Evolutionary conservation across 2,113 vertebrate species (phyloP), one percentile per base, ranked within the genome.

Genomic region (Labeo rohita): DNA sequence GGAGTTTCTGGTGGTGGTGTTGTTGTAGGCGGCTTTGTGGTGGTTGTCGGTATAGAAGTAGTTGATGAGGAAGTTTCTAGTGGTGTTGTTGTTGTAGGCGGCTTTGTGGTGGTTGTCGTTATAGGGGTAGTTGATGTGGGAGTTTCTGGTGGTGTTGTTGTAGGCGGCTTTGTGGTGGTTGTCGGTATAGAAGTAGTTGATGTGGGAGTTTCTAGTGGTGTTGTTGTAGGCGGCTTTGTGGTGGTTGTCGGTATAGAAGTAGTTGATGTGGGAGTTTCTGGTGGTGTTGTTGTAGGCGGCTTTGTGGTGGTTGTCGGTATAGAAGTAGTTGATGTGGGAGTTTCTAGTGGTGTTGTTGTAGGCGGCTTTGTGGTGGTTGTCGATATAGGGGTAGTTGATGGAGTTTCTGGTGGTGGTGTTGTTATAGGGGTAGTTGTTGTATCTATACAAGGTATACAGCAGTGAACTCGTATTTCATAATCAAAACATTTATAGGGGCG

Each of bases 401-500:
- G n/a, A n/a, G n/a, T n/a, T n/a, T n/a, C n/a, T n/a, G n/a, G n/a
- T n/a, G n/a, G n/a, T n/a, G n/a, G n/a, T n/a, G n/a, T n/a, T n/a
- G 18, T 2, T 50, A n/a, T 80, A 47, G 83, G 18, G 10, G 43
- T 47, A 28, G 52, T 6, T 28, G 61, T 65, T n/a, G 61, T 23
- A 23, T 13, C 3, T 7, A 36, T 39, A 83, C 87, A 90, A 13
- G 21, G 28, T 5, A 9, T 21, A 84, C 91, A 92, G 74, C 91
- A 92, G 1, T 12, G 0, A n/a, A 91, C 85, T n/a, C 66, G 45
- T 49, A 90, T 88, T 84, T 89, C 47, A 86, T 91, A 91, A 56
- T 91, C 80, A 12, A n/a, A 12, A 82, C 91, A 92, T 63, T 92
- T 92, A 8, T 50, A 83, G 21, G 91, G 91, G 0, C n/a, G 73